Percentiles rank a stretch among this genome's conserved stretches.
These are phyloP conservation scores for Anastrepha obliqua DNA, from an alignment of 1,140 invertebrate species.

Conservation along the genomic window DNA sequence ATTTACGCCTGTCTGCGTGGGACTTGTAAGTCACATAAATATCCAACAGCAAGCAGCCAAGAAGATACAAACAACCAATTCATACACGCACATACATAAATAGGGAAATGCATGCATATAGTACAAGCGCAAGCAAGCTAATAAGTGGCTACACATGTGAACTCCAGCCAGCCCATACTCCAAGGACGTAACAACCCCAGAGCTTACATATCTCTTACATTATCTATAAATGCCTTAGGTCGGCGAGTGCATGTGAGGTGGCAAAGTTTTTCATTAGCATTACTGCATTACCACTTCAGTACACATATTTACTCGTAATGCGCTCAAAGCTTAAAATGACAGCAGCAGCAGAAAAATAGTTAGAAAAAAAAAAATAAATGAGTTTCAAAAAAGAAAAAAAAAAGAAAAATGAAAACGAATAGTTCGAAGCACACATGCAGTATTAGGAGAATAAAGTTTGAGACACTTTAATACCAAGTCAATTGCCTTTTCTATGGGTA, in stretches of 20 bases:
- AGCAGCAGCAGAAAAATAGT: conserved; percentile 6
- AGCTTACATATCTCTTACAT: neutral
- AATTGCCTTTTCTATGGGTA: neutral
- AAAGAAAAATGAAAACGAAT: neutral
- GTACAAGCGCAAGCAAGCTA: conserved; percentile 19
- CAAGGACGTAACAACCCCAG: conserved; percentile 28
- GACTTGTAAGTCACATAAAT: neutral
- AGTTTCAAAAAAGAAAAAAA: neutral
- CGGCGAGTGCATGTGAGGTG: neutral
- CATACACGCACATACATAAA: neutral
- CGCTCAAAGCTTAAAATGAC: conserved; percentile 33
- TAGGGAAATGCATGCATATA: neutral
- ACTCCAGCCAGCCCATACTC: neutral
- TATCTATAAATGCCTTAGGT: neutral
- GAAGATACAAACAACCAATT: neutral
- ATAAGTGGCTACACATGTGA: conserved; percentile 48
- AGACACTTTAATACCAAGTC: conserved; percentile 31
- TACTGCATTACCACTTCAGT: conserved; percentile 42
- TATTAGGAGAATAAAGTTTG: neutral
- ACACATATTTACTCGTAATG: conserved; percentile 24
- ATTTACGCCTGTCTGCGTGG: conserved; percentile 33
- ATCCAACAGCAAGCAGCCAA: neutral
- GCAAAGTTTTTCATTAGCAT: conserved; percentile 54
- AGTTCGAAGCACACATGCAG: neutral
- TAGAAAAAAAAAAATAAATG: neutral